These are phyloP conservation scores for Caenorhabditis sp. DNA, from an alignment of 2,888 invertebrate genomes.

Conservation along the genomic window DNA sequence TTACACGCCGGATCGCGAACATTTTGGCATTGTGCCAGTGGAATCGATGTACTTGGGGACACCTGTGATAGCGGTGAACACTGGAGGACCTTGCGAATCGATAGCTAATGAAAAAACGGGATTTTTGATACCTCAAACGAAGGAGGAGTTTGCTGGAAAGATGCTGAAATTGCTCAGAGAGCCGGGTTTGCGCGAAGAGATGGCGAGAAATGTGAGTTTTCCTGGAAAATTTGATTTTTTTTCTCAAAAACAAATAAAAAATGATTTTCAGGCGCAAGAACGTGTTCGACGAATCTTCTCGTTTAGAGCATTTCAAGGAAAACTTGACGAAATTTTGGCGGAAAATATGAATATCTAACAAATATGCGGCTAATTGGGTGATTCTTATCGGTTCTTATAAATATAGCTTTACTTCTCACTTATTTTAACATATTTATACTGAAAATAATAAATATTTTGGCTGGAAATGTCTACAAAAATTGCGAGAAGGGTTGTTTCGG, in stretches of 20 bases:
- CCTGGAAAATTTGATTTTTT: background rate
- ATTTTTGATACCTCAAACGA: conserved; percentile 69
- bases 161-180: conserved; percentile 47
- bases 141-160: conserved; percentile 51
- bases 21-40: conserved; percentile 98
- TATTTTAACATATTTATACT: background rate
- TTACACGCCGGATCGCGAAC: conserved; percentile 95
- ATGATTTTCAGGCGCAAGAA: conserved; percentile 42
- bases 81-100: conserved; percentile 95
- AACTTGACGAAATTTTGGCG: background rate
- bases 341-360: background rate
- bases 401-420: background rate
- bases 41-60: conserved; percentile 94
- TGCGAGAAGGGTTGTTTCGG: background rate
- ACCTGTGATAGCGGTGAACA: conserved; percentile 92
- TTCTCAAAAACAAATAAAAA: background rate
- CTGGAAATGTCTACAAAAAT: background rate
- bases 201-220: conserved; percentile 17
- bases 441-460: background rate
- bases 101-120: conserved; percentile 75
- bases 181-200: background rate
- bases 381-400: background rate
- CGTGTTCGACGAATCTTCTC: conserved; percentile 56
- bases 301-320: conserved; percentile 52
- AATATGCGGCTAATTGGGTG: background rate